These are phyloP conservation scores for Vulpes ferrilata DNA, from an alignment of 2,113 vertebrate genomes.

Conservation along the genomic window DNA sequence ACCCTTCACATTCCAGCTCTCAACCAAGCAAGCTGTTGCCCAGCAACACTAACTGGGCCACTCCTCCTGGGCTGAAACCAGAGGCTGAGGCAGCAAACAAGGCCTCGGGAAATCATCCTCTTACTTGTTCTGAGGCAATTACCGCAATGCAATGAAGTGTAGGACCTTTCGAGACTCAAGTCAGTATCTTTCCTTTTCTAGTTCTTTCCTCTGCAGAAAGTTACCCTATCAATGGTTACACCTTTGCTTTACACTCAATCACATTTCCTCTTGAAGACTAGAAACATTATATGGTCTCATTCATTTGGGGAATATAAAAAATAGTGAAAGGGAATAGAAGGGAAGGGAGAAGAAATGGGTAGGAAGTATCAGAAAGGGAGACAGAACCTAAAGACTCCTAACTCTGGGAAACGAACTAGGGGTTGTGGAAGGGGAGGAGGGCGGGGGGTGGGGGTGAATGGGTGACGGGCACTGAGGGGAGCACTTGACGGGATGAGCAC, in stretches of 20 bases:
- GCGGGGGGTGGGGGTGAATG: no score
- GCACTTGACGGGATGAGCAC: no score
- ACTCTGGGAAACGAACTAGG: no score
- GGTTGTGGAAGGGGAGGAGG: no score
- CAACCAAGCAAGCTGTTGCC: constrained; percentile 72
- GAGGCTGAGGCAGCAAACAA: constrained; percentile 74
- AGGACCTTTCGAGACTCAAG: constrained; percentile 63
- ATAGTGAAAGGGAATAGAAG: no score
- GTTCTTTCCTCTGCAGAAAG: constrained; percentile 43
- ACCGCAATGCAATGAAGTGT: constrained; percentile 65
- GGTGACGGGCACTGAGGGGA: no score
- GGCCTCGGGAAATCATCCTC: constrained; percentile 71
- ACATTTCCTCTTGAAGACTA: constrained; percentile 1
- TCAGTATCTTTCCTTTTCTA: constrained; percentile 27
- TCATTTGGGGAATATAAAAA: no score
- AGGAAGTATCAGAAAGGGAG: no score
- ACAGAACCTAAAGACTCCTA: no score
- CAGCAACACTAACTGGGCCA: constrained; percentile 72
- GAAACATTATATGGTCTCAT: not conserved
- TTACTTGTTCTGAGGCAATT: constrained; percentile 64
- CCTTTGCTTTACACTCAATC: constrained; percentile 21
- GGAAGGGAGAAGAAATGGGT: no score
- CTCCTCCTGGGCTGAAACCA: constrained; percentile 62
- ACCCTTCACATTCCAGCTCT: constrained; percentile 77
- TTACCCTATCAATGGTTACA: not conserved